A percentile compares a stretch with the other conserved stretches of the same genome.
Conservation (phyloP, 2,888 invertebrate species). For the Fragum whitleyi region DNA sequence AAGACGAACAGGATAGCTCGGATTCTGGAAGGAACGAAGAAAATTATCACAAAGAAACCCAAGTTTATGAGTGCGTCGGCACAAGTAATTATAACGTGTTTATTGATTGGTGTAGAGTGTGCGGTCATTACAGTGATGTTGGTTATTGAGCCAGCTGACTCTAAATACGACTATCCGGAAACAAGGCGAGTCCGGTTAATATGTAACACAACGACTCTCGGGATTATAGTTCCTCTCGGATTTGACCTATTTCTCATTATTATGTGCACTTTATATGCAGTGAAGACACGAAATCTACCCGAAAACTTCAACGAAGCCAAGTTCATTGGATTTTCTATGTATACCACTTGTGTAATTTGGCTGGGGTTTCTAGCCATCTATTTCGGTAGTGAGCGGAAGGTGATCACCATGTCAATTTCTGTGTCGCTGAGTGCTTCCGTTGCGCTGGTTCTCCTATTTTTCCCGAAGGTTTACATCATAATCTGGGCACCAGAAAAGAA, state of each 20-base stretch:
- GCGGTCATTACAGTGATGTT: slow-evolving; percentile 88
- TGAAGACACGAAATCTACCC: slow-evolving; percentile 93
- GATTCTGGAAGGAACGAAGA: slow-evolving; percentile 98
- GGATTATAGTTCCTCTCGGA: slow-evolving; percentile 91
- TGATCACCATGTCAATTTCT: slow-evolving; percentile 89
- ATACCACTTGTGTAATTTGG: slow-evolving; percentile 98
- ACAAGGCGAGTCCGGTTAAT: slow-evolving; percentile 88
- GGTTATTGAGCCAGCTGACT: slow-evolving; percentile 88
- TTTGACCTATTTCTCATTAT: slow-evolving; percentile 90
- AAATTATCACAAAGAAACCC: slow-evolving; percentile 94
- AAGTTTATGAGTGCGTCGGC: slow-evolving; percentile 90
- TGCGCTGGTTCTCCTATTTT: slow-evolving; percentile 90
- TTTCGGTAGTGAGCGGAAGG: slow-evolving; percentile 91
- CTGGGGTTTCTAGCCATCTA: slow-evolving; percentile 98
- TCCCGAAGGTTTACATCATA: slow-evolving; percentile 92
- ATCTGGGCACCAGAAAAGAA: slow-evolving; percentile 91
- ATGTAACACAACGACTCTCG: slow-evolving; percentile 88
- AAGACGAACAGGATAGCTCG: slow-evolving; percentile 98
- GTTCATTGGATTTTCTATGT: slow-evolving; percentile 98
- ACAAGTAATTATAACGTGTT: slow-evolving; percentile 91
- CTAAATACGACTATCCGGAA: slow-evolving; percentile 85
- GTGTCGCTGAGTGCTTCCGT: slow-evolving; percentile 91
- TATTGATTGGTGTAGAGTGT: slow-evolving; percentile 95
- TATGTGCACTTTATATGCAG: slow-evolving; percentile 96
- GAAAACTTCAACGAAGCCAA: slow-evolving; percentile 96